A percentile compares a stretch with the other conserved stretches of the same genome.
Evolutionary conservation across 2,797 vertebrate species (phyloP).

Genomic region (Delichon dasypus): DNA sequence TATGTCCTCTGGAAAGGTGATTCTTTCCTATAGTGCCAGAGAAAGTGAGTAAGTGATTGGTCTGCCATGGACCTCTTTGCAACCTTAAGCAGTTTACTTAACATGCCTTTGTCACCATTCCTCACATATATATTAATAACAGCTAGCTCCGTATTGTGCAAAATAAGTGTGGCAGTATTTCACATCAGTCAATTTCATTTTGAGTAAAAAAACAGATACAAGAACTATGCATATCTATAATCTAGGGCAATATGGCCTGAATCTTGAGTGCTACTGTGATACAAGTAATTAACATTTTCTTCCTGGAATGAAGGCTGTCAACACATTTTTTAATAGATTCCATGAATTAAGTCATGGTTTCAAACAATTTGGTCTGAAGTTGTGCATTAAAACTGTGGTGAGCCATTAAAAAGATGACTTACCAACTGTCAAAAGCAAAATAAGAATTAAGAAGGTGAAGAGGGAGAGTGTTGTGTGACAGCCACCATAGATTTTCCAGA

Average conservation of each 20-base stretch:
- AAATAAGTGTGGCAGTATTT: constrained; percentile 25
- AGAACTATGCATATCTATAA: constrained; percentile 69
- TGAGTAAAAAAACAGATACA: constrained; percentile 45
- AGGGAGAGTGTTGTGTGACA: constrained; percentile 41
- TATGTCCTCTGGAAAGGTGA: background rate
- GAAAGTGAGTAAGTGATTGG: background rate
- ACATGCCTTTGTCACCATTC: background rate
- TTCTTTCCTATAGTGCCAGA: background rate
- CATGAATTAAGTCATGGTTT: constrained; percentile 67
- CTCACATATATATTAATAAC: background rate
- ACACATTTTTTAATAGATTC: constrained; percentile 69
- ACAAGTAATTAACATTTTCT: constrained; percentile 73
- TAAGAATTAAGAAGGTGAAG: constrained; percentile 66
- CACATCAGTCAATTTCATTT: constrained; percentile 43
- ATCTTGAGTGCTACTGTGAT: constrained; percentile 71
- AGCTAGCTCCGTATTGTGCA: background rate
- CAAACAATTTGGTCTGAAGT: constrained; percentile 63
- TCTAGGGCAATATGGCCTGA: constrained; percentile 69
- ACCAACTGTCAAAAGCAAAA: constrained; percentile 68
- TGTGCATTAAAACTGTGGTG: constrained; percentile 58
- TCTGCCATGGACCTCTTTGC: background rate
- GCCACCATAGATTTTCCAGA: constrained; percentile 61
- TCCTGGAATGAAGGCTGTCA: constrained; percentile 73
- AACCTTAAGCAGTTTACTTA: background rate
- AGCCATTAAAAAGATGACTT: constrained; percentile 68